Evolutionary conservation across 2,797 vertebrate genomes (phyloP).

Genomic region (Adrianichthys oophorus): DNA sequence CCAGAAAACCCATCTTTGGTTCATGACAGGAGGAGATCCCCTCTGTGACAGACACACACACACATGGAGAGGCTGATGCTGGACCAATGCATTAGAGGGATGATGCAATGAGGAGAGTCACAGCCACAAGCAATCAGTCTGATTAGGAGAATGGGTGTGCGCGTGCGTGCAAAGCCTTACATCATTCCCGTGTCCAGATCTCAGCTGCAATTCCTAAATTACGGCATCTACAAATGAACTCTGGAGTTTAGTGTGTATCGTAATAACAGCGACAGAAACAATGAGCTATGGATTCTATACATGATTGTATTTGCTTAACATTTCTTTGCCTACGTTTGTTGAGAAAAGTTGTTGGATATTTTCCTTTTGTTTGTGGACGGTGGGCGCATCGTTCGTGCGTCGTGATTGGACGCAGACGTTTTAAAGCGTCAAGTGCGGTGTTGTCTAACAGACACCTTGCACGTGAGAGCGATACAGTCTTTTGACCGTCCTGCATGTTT

Average conservation of each 20-base stretch:
- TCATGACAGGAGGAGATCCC: constrained; percentile 21
- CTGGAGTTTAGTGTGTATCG: constrained; percentile 5
- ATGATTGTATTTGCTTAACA: too few relatives aligned
- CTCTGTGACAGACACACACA: constrained; percentile 20
- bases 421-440: too few relatives aligned
- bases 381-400: too few relatives aligned
- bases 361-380: too few relatives aligned
- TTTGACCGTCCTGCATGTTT: too few relatives aligned
- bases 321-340: too few relatives aligned
- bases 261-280: too few relatives aligned
- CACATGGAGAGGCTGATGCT: constrained; percentile 34
- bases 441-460: too few relatives aligned
- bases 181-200: constrained; percentile 18
- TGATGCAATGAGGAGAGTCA: constrained; percentile 75
- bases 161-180: constrained; percentile 14
- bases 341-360: too few relatives aligned
- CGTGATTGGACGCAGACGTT: too few relatives aligned
- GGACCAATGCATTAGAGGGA: constrained; percentile 71
- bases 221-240: constrained; percentile 41
- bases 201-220: constrained; percentile 29
- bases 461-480: too few relatives aligned
- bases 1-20: not conserved
- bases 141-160: constrained; percentile 57
- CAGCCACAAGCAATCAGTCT: constrained; percentile 71
- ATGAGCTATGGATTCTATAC: too few relatives aligned